A percentile compares a stretch with the other conserved stretches of the same genome.
Evolutionary conservation across 2,797 vertebrate genomes (phyloP).

Genomic region (Manis javanica): DNA sequence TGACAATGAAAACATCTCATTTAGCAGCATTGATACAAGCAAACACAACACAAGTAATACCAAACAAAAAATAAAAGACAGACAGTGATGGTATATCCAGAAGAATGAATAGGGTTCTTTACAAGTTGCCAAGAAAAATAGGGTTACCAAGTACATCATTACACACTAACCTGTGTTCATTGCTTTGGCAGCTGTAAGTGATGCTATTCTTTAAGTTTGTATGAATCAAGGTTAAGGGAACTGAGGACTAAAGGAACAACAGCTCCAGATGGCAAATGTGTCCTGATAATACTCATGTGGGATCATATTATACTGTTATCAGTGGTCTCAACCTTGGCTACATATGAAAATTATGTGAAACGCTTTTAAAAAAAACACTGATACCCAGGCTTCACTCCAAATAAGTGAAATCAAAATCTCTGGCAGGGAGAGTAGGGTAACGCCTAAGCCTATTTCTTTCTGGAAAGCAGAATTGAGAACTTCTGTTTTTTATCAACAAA

Average conservation of each 20-base stretch:
- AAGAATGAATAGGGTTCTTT: conserved; percentile 20
- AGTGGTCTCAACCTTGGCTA: neutral
- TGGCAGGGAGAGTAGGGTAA: neutral
- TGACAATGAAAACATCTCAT: neutral
- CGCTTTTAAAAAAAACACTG: neutral
- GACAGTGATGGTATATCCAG: neutral
- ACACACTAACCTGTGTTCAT: neutral
- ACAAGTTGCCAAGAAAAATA: neutral
- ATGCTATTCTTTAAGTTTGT: neutral
- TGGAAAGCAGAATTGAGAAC: neutral
- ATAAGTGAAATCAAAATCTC: neutral
- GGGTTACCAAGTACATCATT: neutral
- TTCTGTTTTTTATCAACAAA: neutral
- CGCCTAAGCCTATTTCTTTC: neutral
- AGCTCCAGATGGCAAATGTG: neutral
- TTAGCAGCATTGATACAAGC: neutral
- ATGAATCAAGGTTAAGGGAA: neutral
- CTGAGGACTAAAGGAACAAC: neutral
- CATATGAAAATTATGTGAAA: neutral
- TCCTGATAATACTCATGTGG: neutral
- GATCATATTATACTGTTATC: neutral
- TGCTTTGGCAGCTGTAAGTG: neutral
- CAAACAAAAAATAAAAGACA: neutral
- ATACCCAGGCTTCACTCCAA: neutral
- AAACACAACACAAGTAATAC: neutral